Conservation (phyloP, 2,113 vertebrate species). For the Kobus ellipsiprymnus region DNA sequence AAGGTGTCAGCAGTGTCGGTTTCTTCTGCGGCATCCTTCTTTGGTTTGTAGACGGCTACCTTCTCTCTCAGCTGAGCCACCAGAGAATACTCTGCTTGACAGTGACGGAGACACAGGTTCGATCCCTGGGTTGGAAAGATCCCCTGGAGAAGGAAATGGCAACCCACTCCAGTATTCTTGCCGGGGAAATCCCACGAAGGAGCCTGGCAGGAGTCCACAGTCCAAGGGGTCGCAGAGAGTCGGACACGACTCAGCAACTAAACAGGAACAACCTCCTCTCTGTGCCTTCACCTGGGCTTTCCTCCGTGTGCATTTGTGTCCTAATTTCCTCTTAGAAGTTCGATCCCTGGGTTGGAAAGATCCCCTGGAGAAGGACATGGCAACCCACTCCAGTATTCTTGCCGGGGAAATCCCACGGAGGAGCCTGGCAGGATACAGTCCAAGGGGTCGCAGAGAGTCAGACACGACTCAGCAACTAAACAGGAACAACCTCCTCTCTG, state of each 20-base stretch:
- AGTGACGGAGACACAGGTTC: not conserved
- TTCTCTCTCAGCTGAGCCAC: not conserved
- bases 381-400: not conserved
- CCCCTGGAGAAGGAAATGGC: not conserved
- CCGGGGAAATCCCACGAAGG: not conserved
- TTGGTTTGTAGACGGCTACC: not conserved
- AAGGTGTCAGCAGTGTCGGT: not conserved
- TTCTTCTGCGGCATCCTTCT: not conserved
- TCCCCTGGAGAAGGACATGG: not conserved
- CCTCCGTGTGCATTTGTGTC: not conserved
- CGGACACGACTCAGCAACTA: not conserved
- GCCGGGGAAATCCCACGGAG: not conserved
- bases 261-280: not conserved
- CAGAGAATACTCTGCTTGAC: not conserved
- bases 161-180: not conserved
- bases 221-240: not conserved
- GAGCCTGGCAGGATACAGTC: not conserved
- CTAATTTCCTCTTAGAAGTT: not conserved
- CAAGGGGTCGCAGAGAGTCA: not conserved
- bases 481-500: not conserved
- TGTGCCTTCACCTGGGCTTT: not conserved
- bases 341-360: not conserved
- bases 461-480: not conserved
- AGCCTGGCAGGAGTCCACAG: not conserved
- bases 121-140: not conserved